Base-by-base conservation (phyloP, 2,888 invertebrate genomes). In the Polia nebulosa region DNA sequence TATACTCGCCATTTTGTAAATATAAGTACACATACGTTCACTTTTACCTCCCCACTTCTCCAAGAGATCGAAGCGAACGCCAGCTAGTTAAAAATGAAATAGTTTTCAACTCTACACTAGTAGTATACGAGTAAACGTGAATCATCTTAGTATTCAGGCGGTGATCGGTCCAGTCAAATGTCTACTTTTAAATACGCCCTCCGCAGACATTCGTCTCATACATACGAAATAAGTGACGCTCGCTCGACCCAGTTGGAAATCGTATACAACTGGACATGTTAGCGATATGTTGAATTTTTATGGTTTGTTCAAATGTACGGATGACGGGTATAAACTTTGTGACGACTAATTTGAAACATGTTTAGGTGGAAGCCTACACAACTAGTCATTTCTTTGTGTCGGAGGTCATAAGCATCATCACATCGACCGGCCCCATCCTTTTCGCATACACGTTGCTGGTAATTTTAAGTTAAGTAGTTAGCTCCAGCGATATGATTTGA, bases 131-230 rank as follows among this genome's bases (percentile, higher is more conserved):
- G 49, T 27, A 25, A 57, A 72, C 51, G 78, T 85, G 86, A 84
- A 86, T 79, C 71, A 73, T 71, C 85, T 92, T 87, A 84, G 90
- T 90, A 91, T 92, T 92, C 92, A 80, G 84, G 62, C 67, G 78
- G 78, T 72, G 86, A 82, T 84, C 86, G 88, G 93, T 91, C 76
- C 92, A 91, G 90, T 90, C 90, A 90, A 91, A 93, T 88, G 90
- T 88, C 82, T 87, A 85, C 89, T 91, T 92, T 92, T 92, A 93
- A 93, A 93, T 92, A 92, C 90, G 88, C 82, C 85, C 85, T 85
- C 89, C 81, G 82, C 88, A 85, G 85, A 85, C 88, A 87, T 85
- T 81, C 90, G 90, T 91, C 90, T 92, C 92, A 93, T 94, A 94
- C 93, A 94, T 94, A 93, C 93, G 83, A 88, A 93, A 92, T 91